These are phyloP conservation scores for Eledona agricola DNA, from an alignment of 2,888 invertebrate genomes.

Conservation along the genomic window DNA sequence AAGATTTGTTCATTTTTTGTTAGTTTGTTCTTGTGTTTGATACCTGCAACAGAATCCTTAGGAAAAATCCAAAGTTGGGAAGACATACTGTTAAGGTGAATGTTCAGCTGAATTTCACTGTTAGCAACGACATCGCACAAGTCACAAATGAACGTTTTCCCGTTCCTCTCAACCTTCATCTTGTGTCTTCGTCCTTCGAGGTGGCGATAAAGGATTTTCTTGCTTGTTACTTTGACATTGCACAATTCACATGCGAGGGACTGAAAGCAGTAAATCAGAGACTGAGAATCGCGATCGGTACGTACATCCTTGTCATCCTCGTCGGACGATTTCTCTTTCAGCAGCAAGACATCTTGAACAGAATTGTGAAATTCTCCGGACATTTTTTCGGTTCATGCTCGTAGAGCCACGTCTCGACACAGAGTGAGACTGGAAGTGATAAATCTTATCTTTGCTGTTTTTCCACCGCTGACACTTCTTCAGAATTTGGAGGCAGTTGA, in stretches of 20 bases:
- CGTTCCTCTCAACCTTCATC: constrained; percentile 55
- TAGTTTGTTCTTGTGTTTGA: constrained; percentile 50
- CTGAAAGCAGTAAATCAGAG: constrained; percentile 40
- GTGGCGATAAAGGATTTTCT: constrained; percentile 58
- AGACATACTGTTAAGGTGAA: constrained; percentile 59
- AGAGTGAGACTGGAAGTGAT: neutral
- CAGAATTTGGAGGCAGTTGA: neutral
- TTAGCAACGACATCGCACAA: constrained; percentile 59
- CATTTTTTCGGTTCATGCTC: constrained; percentile 42
- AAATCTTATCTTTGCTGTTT: constrained; percentile 6
- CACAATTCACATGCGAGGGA: constrained; percentile 57
- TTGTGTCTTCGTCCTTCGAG: constrained; percentile 59
- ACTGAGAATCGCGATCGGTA: constrained; percentile 8
- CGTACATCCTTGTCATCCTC: constrained; percentile 28
- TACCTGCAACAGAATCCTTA: constrained; percentile 44
- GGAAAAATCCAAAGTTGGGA: constrained; percentile 2
- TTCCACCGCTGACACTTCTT: neutral
- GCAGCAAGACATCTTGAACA: constrained; percentile 45
- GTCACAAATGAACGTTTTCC: constrained; percentile 59
- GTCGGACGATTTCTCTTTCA: constrained; percentile 19
- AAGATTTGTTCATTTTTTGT: constrained; percentile 48
- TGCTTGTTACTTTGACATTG: constrained; percentile 59
- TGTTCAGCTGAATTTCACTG: constrained; percentile 60
- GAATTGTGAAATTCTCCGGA: constrained; percentile 48
- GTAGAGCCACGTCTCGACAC: constrained; percentile 1